Evolutionary conservation across 2,888 invertebrate genomes (phyloP).

Genomic region (Melanotus villosus): DNA sequence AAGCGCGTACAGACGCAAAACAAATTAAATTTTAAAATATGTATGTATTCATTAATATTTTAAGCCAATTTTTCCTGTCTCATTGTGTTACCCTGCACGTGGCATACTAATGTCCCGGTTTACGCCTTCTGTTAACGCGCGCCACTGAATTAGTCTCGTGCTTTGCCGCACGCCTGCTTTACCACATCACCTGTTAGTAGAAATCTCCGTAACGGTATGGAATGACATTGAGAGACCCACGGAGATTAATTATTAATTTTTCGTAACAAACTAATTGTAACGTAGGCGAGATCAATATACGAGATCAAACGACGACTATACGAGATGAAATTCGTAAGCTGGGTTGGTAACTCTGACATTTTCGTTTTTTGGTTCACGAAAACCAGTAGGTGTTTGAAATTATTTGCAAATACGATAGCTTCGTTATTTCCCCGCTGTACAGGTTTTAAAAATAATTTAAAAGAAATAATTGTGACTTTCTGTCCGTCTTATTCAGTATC

Average conservation of each 20-base stretch:
- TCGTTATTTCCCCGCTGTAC: neutral
- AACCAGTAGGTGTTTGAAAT: neutral
- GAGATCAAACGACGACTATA: neutral
- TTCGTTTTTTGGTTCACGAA: neutral
- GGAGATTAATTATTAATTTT: conserved; percentile 33
- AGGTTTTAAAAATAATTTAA: neutral
- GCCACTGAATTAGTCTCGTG: conserved; percentile 43
- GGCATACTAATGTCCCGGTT: conserved; percentile 49
- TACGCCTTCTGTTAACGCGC: conserved; percentile 38
- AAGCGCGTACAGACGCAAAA: conserved; percentile 36
- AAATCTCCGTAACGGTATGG: conserved; percentile 37
- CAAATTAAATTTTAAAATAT: conserved; percentile 46
- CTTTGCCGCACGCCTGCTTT: conserved; percentile 33
- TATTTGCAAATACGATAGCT: neutral
- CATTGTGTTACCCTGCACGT: conserved; percentile 49
- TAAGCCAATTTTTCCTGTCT: conserved; percentile 53
- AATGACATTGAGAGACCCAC: conserved; percentile 42
- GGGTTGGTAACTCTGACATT: neutral
- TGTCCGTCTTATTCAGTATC: neutral
- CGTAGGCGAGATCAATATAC: conserved; percentile 16
- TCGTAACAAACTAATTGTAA: conserved; percentile 30
- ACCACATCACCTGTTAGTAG: conserved; percentile 36
- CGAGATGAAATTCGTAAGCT: neutral
- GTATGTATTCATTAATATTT: conserved; percentile 51
- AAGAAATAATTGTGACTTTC: conserved; percentile 1